phyloP scores from a whole-genome alignment of 2,797 vertebrate genomes.

The Sciurus vulgaris region DNA sequence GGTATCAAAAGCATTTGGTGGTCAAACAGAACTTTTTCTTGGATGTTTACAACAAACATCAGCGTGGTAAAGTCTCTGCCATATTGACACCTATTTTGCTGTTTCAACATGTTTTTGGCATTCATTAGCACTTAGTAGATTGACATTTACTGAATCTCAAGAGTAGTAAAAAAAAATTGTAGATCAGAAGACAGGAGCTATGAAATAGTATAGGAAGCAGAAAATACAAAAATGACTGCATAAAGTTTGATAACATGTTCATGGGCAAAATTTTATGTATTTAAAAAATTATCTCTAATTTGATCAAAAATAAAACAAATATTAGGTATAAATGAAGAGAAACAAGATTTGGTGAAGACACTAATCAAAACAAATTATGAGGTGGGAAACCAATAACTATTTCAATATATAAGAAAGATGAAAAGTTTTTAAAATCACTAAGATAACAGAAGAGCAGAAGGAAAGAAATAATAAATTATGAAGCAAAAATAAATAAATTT shows the following conservation, averaged over 20 bases:
- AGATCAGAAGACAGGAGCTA: background rate
- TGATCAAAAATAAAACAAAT: background rate
- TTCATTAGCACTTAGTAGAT: background rate
- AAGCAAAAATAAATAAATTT: background rate
- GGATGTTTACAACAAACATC: background rate
- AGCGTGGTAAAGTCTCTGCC: background rate
- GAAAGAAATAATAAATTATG: background rate
- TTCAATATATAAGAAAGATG: background rate
- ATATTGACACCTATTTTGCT: background rate
- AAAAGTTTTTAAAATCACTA: background rate
- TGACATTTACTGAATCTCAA: background rate
- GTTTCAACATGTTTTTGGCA: background rate
- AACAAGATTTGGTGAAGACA: background rate
- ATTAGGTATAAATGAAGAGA: background rate
- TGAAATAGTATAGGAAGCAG: background rate
- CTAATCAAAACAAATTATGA: too few species aligned
- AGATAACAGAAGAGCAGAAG: background rate
- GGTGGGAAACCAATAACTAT: background rate
- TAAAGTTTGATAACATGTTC: background rate
- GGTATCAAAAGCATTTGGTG: background rate
- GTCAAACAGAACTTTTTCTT: background rate
- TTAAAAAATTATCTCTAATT: background rate
- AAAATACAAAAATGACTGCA: background rate
- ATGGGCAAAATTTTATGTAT: background rate
- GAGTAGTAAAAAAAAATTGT: background rate